Evolutionary conservation across 1,140 invertebrate species (phyloP), one percentile per base, ranked within the genome.

Genomic region (Temnothorax nylanderi): DNA sequence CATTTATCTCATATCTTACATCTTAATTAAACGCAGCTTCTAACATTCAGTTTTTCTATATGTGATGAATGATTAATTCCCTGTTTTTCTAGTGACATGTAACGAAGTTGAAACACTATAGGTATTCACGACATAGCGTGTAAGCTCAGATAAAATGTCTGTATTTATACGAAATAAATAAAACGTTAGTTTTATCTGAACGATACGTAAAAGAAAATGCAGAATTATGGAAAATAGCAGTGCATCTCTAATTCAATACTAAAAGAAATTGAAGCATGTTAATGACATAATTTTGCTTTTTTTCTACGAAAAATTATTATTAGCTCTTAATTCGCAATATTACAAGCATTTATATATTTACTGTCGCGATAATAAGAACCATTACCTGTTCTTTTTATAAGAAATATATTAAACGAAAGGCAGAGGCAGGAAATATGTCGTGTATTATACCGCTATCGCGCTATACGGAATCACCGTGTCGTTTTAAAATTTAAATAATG

Each of bases 401-500:
- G 54, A 41, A 75, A 75, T 44, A 56, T 54, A 54, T 81, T 41
- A 69, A 67, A 26, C 13, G 64, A 18, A 18, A 41, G 13, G 16
- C 26, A 51, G 18, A 51, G 26, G 41, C 32, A 11, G 60, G 8
- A 54, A 41, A 67, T 26, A 41, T 13, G n/a, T 37, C 77, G 60
- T 51, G 76, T 67, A 51, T 67, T 81, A 67, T n/a, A n/a, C 18
- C 5, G 47, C 47, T 62, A 34, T 64, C n/a, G 0, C n/a, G 16
- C 34, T 34, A 56, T 16, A n/a, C 8, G 16, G 64, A 81, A 69
- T 81, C 62, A 81, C 64, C 49, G 60, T 62, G 77, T 80, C 62
- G 62, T 67, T 67, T 80, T 67, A 81, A 81, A 71, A 54, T 67
- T 80, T 67, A 81, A 81, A 71, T 81, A 75, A 84, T 47, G 41